Base-by-base conservation (phyloP, 2,888 invertebrate species). In the Erebia ligea region DNA sequence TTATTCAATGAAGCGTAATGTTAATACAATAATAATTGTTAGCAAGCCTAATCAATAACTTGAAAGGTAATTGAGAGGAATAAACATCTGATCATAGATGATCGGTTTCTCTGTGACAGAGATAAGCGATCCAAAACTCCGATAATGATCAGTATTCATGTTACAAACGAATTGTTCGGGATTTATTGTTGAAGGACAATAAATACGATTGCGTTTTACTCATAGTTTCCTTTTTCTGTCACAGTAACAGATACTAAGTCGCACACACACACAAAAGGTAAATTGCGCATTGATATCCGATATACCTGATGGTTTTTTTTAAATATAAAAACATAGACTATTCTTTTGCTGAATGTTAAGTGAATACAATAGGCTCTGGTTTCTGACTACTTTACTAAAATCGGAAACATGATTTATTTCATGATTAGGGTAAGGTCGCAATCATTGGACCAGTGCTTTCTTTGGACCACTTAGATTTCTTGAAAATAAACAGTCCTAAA, bases 91-190 rank as follows among this genome's bases (percentile, higher is more conserved):
- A 88, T 82, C 82, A 82, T 77, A 82, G 84, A 79, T 84, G 90
- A 91, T 89, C 91, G 91, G 90, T 56, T 66, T 56, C 82, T 81
- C 83, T 88, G 82, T 79, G 83, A 86, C 81, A 83, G 67, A 90
- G 92, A 92, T 92, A 92, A 91, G 88, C 88, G 77, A 81, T 83
- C 17, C 82, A 78, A 85, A 86, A 82, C 81, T 83, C 81, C 76
- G 92, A 93, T 92, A 92, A 91, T 88, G 85, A 93, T 93, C 93
- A 79, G 88, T 88, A 90, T 91, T 92, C 90, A 86, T 81, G 87
- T 89, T 89, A 86, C 92, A 84, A 83, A 80, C 80, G 87, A 89
- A 92, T 92, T 90, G 91, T 92, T 83, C 85, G 84, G 78, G 80
- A 74, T 80, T 86, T 86, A 88, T 91, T 87, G 81, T 85, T 76